Percentiles rank a stretch among this genome's conserved stretches.
Conservation (phyloP, 2,888 invertebrate genomes). For the Nemotelus nigrinus region DNA sequence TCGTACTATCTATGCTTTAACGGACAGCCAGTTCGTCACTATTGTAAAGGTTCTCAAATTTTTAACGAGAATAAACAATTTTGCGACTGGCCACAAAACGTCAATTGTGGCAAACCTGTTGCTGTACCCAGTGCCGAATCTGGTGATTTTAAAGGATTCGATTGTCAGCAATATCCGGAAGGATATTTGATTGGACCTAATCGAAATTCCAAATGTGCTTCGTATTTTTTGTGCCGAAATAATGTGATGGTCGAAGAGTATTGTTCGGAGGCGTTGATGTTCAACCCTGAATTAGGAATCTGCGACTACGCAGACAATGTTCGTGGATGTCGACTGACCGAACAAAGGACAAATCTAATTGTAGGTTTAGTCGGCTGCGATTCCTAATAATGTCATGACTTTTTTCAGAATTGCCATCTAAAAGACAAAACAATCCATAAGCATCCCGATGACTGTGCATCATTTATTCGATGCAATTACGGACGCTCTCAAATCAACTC, state of each 20-base stretch:
- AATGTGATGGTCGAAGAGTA: neutral
- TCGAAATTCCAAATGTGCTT: neutral
- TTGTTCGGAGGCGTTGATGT: slow-evolving; percentile 32
- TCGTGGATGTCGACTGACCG: neutral
- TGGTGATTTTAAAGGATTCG: neutral
- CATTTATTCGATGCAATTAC: slow-evolving; percentile 36
- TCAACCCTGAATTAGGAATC: slow-evolving; percentile 32
- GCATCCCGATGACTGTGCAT: slow-evolving; percentile 39
- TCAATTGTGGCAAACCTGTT: slow-evolving; percentile 53
- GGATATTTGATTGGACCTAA: slow-evolving; percentile 1
- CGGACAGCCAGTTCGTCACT: slow-evolving; percentile 11
- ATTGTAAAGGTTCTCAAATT: slow-evolving; percentile 41
- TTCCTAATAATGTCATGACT: neutral
- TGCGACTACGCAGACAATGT: slow-evolving; percentile 46
- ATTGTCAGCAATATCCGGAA: neutral
- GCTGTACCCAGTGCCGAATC: neutral
- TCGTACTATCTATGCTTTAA: slow-evolving; percentile 40
- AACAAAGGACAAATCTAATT: neutral
- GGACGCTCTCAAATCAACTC: slow-evolving; percentile 28
- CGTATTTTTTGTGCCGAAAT: slow-evolving; percentile 13
- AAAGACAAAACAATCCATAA: slow-evolving; percentile 26
- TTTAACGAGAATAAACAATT: slow-evolving; percentile 53
- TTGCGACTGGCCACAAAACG: slow-evolving; percentile 56
- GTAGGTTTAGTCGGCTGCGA: neutral
- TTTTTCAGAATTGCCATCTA: neutral